Evolutionary conservation across 2,888 invertebrate genomes (phyloP).

Genomic region (Crematogaster levior): DNA sequence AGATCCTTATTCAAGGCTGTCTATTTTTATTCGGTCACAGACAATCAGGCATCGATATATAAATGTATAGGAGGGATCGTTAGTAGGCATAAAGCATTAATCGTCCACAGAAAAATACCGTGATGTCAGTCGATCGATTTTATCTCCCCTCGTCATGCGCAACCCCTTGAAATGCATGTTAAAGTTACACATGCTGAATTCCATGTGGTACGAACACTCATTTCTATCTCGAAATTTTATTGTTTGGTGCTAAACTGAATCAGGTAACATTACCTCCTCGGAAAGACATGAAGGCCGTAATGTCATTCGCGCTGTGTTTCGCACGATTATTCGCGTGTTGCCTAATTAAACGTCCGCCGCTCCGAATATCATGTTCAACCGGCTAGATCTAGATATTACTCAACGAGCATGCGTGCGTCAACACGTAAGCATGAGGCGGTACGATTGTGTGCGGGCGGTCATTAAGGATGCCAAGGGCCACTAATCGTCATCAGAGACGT

Average conservation of each 20-base stretch:
- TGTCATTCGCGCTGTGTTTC: constrained; percentile 1
- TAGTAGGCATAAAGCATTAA: constrained; percentile 59
- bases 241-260: constrained; percentile 12
- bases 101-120: constrained; percentile 33
- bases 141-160: constrained; percentile 51
- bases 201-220: constrained; percentile 37
- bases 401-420: constrained; percentile 48
- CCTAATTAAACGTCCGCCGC: constrained; percentile 71
- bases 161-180: constrained; percentile 43
- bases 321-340: constrained; percentile 67
- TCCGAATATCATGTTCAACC: constrained; percentile 68
- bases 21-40: constrained; percentile 33
- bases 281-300: constrained; percentile 5
- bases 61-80: constrained; percentile 58
- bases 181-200: constrained; percentile 34
- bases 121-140: constrained; percentile 38
- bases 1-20: constrained; percentile 43
- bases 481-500: constrained; percentile 82
- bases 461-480: constrained; percentile 79
- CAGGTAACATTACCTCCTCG: constrained; percentile 27
- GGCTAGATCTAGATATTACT: constrained; percentile 71
- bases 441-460: constrained; percentile 67
- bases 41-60: constrained; percentile 28
- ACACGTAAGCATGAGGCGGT: constrained; percentile 39
- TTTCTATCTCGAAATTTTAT: constrained; percentile 13